phyloP scores from a whole-genome alignment of 2,113 vertebrate genomes.

The Onychorhynchus coronatus region DNA sequence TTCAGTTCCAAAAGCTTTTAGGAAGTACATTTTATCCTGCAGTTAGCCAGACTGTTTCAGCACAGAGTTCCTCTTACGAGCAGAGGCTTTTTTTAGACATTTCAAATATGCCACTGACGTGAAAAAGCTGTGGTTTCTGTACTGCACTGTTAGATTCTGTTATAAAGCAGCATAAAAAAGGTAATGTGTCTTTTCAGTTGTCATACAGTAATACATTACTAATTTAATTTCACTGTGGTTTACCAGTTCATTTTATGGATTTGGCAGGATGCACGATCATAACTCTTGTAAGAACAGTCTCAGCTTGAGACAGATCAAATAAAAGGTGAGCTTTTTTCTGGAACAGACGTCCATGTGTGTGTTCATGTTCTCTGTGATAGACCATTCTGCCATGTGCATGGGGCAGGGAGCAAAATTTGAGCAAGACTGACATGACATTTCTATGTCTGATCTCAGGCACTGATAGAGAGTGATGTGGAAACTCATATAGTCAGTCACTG shows the following conservation, averaged over 20 bases:
- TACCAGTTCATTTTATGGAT: not conserved
- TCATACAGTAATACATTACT: not conserved
- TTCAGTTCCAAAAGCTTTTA: not conserved
- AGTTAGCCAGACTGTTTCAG: not conserved
- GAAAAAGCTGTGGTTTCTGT: not conserved
- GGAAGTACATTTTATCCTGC: not conserved
- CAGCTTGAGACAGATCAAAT: not conserved
- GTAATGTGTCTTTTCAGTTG: not conserved
- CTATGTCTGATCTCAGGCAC: not conserved
- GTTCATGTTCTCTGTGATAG: not conserved
- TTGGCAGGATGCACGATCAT: not conserved
- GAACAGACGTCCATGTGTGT: not conserved
- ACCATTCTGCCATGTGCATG: not conserved
- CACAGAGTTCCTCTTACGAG: not conserved
- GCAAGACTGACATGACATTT: not conserved
- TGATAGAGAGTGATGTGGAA: not conserved
- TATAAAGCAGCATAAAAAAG: not conserved
- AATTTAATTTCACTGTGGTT: not conserved
- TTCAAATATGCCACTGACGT: not conserved
- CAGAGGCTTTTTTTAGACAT: not conserved
- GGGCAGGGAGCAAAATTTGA: not conserved
- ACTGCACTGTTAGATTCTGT: not conserved
- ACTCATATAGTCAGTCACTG: not conserved
- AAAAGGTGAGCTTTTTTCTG: not conserved
- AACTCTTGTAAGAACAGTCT: not conserved